A percentile compares a stretch with the other conserved stretches of the same genome.
These are phyloP conservation scores for Aselliscus stoliczkanus DNA, from an alignment of 2,797 vertebrate species.

Conservation along the genomic window DNA sequence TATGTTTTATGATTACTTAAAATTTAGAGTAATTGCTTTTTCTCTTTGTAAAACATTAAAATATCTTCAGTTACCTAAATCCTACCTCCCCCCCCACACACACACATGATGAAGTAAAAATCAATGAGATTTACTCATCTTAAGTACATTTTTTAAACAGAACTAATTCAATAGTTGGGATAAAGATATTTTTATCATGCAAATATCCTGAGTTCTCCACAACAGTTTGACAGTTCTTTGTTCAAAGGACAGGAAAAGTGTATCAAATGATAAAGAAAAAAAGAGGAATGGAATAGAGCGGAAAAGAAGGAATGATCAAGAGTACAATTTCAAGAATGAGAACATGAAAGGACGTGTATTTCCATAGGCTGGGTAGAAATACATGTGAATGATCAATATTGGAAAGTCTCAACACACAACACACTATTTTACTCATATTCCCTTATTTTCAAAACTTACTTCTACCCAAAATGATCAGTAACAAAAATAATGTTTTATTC, in stretches of 20 bases:
- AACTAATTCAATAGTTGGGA: not conserved
- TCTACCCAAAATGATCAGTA: not conserved
- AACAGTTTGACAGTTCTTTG: not conserved
- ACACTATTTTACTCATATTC: not conserved
- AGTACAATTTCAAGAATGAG: not conserved
- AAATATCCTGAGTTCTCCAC: not conserved
- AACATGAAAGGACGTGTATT: not conserved
- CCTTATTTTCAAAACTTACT: not conserved
- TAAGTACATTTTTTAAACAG: not conserved
- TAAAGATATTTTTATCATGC: not conserved
- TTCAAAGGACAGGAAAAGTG: not conserved
- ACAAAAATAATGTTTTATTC: not conserved
- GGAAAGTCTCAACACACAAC: not conserved
- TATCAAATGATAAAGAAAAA: not conserved
- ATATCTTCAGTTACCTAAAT: not conserved
- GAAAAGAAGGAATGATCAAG: not conserved
- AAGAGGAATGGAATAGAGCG: not conserved
- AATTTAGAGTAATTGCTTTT: not conserved
- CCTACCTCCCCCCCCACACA: no score
- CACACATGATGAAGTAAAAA: not conserved
- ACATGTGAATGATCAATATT: not conserved
- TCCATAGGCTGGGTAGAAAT: not conserved
- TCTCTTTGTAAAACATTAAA: not conserved
- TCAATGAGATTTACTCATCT: not conserved
- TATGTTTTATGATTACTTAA: not conserved